Percentiles rank a stretch among this genome's conserved stretches.
Evolutionary conservation across 2,113 vertebrate species (phyloP).

Genomic region (Brachypteracias leptosomus): DNA sequence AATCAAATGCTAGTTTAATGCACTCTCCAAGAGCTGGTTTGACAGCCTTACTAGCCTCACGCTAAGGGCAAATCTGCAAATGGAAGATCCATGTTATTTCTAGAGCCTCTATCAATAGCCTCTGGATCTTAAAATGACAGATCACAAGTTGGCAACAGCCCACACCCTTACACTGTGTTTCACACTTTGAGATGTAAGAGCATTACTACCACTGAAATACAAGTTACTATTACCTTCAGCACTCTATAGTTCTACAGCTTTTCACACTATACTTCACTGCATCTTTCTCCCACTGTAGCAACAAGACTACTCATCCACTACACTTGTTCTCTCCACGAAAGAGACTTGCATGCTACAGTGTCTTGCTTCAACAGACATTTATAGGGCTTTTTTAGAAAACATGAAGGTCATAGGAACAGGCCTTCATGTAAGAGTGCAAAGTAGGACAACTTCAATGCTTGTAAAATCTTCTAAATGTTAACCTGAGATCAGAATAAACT

Average conservation of each 20-base stretch:
- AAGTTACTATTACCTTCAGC: neutral
- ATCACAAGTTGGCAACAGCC: neutral
- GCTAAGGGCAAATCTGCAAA: neutral
- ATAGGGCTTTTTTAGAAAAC: no score
- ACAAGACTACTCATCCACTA: neutral
- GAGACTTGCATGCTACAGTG: no score
- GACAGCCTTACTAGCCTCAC: neutral
- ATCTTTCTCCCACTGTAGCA: neutral
- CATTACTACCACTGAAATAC: neutral
- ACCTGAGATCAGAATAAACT: neutral
- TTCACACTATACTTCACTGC: neutral
- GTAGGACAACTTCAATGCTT: neutral
- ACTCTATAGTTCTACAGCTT: neutral
- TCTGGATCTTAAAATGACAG: neutral
- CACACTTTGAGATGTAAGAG: neutral
- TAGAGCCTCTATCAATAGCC: neutral
- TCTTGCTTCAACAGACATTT: no score
- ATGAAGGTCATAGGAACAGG: no score
- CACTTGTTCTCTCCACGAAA: neutral
- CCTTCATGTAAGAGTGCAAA: neutral
- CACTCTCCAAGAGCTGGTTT: neutral
- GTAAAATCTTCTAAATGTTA: neutral
- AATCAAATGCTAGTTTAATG: neutral
- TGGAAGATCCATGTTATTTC: conserved; percentile 8
- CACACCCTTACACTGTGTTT: neutral